phyloP scores from a whole-genome alignment of 2,888 invertebrate species.

The Oxycera nigricornis region DNA sequence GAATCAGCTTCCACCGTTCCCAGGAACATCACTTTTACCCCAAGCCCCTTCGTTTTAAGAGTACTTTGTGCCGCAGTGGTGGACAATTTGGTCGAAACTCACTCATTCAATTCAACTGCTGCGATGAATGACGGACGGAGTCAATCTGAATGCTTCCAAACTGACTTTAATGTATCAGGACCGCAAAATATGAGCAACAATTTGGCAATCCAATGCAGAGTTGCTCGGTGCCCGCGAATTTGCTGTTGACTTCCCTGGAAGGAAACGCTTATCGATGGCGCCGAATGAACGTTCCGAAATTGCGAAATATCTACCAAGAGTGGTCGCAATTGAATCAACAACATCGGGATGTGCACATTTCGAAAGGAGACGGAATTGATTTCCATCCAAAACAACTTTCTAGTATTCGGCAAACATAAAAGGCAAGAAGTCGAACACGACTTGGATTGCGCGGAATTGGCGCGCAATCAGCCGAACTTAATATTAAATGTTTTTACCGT shows the following conservation, averaged over 20 bases:
- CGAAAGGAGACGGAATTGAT: not conserved
- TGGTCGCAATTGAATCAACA: not conserved
- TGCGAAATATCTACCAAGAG: too few relatives aligned
- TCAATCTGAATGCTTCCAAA: conserved; percentile 23
- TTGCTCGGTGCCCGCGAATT: not conserved
- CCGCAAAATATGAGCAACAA: not conserved
- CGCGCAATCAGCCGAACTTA: not conserved
- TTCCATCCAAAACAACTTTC: conserved; percentile 9
- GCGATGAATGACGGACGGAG: not conserved
- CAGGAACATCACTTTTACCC: not conserved
- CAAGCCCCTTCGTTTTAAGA: not conserved
- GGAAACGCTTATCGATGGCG: not conserved
- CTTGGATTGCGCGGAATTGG: not conserved
- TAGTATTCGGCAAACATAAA: not conserved
- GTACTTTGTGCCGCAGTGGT: too few relatives aligned
- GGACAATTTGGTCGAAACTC: too few relatives aligned
- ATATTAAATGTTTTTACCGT: not conserved
- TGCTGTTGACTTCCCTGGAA: not conserved
- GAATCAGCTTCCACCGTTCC: too few relatives aligned
- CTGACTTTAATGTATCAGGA: conserved; percentile 10
- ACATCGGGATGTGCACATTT: not conserved
- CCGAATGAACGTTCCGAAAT: not conserved
- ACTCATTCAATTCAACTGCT: not conserved
- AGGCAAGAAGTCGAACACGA: not conserved
- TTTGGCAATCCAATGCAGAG: not conserved